These are phyloP conservation scores for Xerus rutilus DNA, from an alignment of 2,797 vertebrate genomes.

Conservation along the genomic window DNA sequence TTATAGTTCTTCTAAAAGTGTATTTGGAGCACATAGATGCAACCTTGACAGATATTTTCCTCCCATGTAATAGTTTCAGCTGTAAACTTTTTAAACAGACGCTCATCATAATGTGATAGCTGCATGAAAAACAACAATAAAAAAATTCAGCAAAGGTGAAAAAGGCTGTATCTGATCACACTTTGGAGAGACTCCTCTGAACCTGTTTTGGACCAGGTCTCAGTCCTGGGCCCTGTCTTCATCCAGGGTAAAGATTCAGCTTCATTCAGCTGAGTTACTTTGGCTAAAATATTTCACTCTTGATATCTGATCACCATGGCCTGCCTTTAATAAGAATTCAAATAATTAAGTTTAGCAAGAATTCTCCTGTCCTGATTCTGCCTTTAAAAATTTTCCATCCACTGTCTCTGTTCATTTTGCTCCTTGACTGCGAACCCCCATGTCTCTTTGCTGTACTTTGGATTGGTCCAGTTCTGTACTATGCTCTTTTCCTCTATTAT, in stretches of 20 bases:
- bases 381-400: background rate
- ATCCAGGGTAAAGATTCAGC: background rate
- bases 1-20: conserved; percentile 53
- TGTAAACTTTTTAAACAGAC: background rate
- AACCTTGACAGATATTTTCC: conserved; percentile 28
- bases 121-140: background rate
- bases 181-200: background rate
- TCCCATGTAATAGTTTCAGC: background rate
- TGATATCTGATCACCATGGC: background rate
- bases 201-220: background rate
- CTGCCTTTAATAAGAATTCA: background rate
- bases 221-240: background rate
- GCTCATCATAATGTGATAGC: background rate
- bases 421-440: background rate
- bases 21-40: conserved; percentile 9
- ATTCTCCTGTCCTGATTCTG: background rate
- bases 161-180: background rate
- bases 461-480: background rate
- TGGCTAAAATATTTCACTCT: background rate
- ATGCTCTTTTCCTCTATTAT: background rate
- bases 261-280: background rate
- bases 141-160: background rate
- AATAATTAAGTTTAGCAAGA: background rate
- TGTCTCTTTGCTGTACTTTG: background rate
- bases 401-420: background rate